phyloP scores from a whole-genome alignment of 2,797 vertebrate species.

The Xyrichtys novacula region DNA sequence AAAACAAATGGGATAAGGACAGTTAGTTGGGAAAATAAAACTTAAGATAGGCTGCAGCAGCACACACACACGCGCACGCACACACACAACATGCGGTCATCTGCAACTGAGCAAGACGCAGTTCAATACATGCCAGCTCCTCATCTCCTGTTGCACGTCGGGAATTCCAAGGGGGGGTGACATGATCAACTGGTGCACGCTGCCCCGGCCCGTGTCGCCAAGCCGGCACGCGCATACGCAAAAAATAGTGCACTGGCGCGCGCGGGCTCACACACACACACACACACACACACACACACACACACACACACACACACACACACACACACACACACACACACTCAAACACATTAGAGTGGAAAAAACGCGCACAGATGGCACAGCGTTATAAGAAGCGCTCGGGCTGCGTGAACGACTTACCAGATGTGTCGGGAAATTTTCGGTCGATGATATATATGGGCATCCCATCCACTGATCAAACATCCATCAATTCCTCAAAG shows the following conservation, averaged over 20 bases:
- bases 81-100: no score
- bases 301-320: neutral
- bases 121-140: constrained; percentile 46
- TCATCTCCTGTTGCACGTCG: constrained; percentile 78
- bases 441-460: constrained; percentile 89
- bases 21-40: neutral
- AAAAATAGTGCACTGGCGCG: constrained; percentile 5
- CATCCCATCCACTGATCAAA: constrained; percentile 86
- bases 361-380: constrained; percentile 48
- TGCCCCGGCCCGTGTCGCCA: constrained; percentile 57
- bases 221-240: constrained; percentile 35
- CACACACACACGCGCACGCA: no score
- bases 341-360: no score
- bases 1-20: constrained; percentile 3
- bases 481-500: constrained; percentile 82
- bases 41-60: constrained; percentile 42
- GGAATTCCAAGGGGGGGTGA: constrained; percentile 62
- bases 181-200: constrained; percentile 76
- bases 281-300: constrained; percentile 17
- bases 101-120: constrained; percentile 24
- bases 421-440: constrained; percentile 88
- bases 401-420: constrained; percentile 77
- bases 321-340: constrained; percentile 26
- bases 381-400: constrained; percentile 42
- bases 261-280: constrained; percentile 21